These are phyloP conservation scores for Prenolepis imparis DNA, from an alignment of 2,888 invertebrate species.

Conservation along the genomic window DNA sequence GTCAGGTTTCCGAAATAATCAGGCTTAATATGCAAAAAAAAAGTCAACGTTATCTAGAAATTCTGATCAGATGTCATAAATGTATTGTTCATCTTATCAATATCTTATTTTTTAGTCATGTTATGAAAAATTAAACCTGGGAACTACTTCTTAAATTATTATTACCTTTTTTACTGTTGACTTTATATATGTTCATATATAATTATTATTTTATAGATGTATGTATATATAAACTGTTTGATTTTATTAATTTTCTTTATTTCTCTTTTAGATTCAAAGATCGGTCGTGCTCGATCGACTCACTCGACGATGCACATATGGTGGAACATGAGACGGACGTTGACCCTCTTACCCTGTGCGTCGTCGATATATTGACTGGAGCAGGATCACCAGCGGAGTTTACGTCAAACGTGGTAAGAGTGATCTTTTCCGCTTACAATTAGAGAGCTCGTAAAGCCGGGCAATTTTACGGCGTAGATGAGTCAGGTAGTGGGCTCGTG, in stretches of 20 bases:
- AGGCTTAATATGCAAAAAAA: no score
- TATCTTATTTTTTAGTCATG: no score
- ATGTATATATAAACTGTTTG: neutral
- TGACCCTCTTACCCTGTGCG: neutral
- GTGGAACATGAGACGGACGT: neutral
- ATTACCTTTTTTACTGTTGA: neutral
- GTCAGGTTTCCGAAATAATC: no score
- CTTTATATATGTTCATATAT: neutral
- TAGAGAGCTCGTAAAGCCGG: constrained; percentile 51
- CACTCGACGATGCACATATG: neutral
- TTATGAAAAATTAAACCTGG: no score
- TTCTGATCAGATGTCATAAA: no score
- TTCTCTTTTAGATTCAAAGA: neutral
- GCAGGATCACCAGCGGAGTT: constrained; percentile 42
- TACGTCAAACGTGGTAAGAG: constrained; percentile 71
- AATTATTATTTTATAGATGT: no score
- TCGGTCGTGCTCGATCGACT: neutral
- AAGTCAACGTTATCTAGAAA: no score
- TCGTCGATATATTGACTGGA: neutral
- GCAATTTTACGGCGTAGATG: constrained; percentile 33
- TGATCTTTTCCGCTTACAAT: constrained; percentile 53
- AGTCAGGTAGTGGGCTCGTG: constrained; percentile 9
- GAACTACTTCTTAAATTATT: no score
- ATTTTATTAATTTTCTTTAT: neutral
- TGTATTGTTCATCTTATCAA: no score